phyloP scores from a whole-genome alignment of 2,888 invertebrate genomes.

The Amorpha juglandis region DNA sequence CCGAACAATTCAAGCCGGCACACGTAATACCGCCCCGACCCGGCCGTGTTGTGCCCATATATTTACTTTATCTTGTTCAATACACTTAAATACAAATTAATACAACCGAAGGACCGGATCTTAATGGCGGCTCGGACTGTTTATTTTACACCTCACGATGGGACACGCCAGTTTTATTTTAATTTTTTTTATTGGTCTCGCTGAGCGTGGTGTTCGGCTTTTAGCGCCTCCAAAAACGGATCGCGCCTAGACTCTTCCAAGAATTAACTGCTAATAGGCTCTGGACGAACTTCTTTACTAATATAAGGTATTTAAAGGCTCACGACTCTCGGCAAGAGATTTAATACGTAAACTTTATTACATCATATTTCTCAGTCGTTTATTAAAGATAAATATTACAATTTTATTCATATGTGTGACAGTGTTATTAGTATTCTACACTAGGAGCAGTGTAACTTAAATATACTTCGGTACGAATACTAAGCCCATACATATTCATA shows the following conservation, averaged over 20 bases:
- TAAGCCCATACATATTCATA: slow-evolving; percentile 44
- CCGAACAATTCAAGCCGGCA: slow-evolving; percentile 30
- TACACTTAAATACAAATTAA: slow-evolving; percentile 85
- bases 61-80: slow-evolving; percentile 83
- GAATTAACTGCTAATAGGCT: slow-evolving; percentile 54
- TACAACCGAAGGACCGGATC: slow-evolving; percentile 78
- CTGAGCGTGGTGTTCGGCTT: slow-evolving; percentile 50
- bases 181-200: slow-evolving; percentile 62
- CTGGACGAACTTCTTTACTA: slow-evolving; percentile 28
- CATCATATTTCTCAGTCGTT: slow-evolving; percentile 16
- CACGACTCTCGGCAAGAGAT: neutral
- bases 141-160: slow-evolving; percentile 82
- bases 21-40: slow-evolving; percentile 63
- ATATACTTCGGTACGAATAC: slow-evolving; percentile 24
- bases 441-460: slow-evolving; percentile 23
- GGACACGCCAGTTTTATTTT: slow-evolving; percentile 70
- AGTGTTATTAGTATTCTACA: slow-evolving; percentile 27
- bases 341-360: slow-evolving; percentile 18
- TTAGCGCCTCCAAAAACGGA: slow-evolving; percentile 68
- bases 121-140: slow-evolving; percentile 79
- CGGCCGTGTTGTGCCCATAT: slow-evolving; percentile 67
- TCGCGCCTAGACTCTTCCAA: slow-evolving; percentile 50
- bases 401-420: slow-evolving; percentile 42
- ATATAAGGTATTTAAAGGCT: slow-evolving; percentile 10
- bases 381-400: slow-evolving; percentile 30